Conservation (phyloP, 2,797 vertebrate genomes). For the Strix occidentalis region DNA sequence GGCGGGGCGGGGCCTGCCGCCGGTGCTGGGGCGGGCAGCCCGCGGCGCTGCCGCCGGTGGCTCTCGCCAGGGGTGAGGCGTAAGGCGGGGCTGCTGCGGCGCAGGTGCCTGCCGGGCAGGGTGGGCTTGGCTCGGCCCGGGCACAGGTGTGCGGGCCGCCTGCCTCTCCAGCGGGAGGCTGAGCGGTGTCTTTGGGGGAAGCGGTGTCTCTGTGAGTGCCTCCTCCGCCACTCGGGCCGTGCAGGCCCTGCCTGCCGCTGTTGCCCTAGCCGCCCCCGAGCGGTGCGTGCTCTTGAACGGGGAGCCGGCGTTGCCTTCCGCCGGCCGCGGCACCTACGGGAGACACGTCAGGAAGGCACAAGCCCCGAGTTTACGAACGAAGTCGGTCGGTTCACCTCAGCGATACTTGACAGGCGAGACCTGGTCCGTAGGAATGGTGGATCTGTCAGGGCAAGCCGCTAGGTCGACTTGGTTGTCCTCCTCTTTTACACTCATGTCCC, state of each 20-base stretch:
- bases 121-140: background rate
- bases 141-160: too few relatives aligned
- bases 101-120: too few relatives aligned
- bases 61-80: too few relatives aligned
- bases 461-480: rapidly evolving
- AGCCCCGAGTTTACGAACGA: rapidly evolving
- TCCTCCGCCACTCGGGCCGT: too few relatives aligned
- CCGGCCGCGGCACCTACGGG: background rate
- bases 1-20: too few relatives aligned
- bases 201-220: too few relatives aligned
- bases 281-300: rapidly evolving
- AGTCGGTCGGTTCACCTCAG: background rate
- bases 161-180: too few relatives aligned
- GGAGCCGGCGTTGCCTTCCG: too few relatives aligned
- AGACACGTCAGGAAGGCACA: rapidly evolving
- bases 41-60: too few relatives aligned
- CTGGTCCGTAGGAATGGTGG: rapidly evolving
- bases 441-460: background rate
- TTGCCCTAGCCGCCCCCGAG: too few relatives aligned
- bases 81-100: background rate
- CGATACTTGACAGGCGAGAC: rapidly evolving
- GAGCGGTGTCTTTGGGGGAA: background rate
- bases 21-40: background rate
- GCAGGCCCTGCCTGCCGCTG: rapidly evolving
- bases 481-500: rapidly evolving